Base-by-base conservation (phyloP, 2,113 vertebrate species). In the Amblyopsis rosae region DNA sequence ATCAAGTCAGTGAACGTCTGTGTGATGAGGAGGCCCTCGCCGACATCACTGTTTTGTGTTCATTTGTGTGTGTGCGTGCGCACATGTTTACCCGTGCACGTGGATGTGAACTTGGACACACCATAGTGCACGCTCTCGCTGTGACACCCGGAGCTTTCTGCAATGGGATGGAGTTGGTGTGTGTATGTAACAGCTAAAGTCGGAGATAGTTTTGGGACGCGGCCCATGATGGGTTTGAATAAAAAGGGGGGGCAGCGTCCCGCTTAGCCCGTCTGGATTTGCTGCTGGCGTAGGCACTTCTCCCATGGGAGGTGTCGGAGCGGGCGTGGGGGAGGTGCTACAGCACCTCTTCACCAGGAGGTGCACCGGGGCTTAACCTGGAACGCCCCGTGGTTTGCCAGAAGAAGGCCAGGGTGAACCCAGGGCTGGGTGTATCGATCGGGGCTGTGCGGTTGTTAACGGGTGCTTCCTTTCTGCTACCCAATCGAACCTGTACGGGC, bases 221-320 rank as follows among this genome's bases (percentile, higher is more conserved):
- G 76, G 80, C 81, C 79, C 70, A 76, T 62, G 72, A 74, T 57
- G 69, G 82, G 81, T 79, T 6, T 7, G 33, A 19, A 59, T 9
- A 15, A 65, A 45, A 49, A 17, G n/a, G n/a, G 53, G 65, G 66
- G 82, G 78, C 49, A 73, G 57, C 75, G 82, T 79, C 69, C 53
- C 79, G 87, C 79, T 87, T 77, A 83, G 75, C 58, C 84, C 75
- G 81, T 82, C 86, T 82, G 90, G 67, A 82, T 17, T 17, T 16
- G 74, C 72, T 90, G 88, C 90, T 87, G 77, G 87, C 80, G 76
- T 91, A 46, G 64, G 87, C 88, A 83, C 72, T 88, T 85, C 83
- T 68, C 12, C 35, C 35, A 4, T 41, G 35, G 72, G 84, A 79
- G 65, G 87, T 83, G 84, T 70, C 77, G 68, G 77, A 82, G 72